A percentile compares a stretch with the other conserved stretches of the same genome.
Conservation (phyloP, 2,888 invertebrate species). For the Eudasyphora cyanicolor region DNA sequence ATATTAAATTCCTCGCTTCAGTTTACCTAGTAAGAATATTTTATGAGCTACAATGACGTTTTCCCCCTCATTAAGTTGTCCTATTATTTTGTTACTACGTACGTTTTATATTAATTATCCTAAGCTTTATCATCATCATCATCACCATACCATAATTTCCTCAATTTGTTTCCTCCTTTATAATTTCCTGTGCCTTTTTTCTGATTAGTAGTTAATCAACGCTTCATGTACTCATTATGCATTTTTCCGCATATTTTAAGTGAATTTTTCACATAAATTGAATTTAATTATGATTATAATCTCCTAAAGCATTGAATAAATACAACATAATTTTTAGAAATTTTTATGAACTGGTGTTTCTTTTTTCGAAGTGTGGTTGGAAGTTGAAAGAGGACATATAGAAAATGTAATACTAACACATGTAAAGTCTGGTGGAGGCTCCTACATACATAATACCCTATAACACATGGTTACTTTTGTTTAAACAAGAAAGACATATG, state of each 20-base stretch:
- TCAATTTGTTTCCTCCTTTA: background rate
- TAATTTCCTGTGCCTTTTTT: slow-evolving; percentile 14
- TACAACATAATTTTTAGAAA: slow-evolving; percentile 49
- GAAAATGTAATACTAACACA: too few species aligned
- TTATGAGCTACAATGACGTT: background rate
- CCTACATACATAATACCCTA: too few species aligned
- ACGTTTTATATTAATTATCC: background rate
- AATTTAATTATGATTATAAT: slow-evolving; percentile 51
- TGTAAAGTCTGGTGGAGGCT: too few species aligned
- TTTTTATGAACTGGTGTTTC: slow-evolving; percentile 36
- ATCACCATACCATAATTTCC: background rate
- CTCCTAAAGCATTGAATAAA: slow-evolving; percentile 53
- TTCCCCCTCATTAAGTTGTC: background rate
- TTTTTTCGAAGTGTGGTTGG: slow-evolving; percentile 1
- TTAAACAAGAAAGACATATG: too few species aligned
- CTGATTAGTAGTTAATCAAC: too few species aligned
- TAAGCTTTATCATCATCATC: background rate
- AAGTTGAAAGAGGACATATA: too few species aligned
- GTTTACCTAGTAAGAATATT: background rate
- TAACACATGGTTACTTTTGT: too few species aligned
- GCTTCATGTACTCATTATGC: background rate
- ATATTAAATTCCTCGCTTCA: background rate
- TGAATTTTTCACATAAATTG: slow-evolving; percentile 39
- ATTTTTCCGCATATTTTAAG: slow-evolving; percentile 21
- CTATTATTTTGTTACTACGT: background rate